Evolutionary conservation across 2,113 vertebrate genomes (phyloP).

Genomic region (Paramormyrops kingsleyae): DNA sequence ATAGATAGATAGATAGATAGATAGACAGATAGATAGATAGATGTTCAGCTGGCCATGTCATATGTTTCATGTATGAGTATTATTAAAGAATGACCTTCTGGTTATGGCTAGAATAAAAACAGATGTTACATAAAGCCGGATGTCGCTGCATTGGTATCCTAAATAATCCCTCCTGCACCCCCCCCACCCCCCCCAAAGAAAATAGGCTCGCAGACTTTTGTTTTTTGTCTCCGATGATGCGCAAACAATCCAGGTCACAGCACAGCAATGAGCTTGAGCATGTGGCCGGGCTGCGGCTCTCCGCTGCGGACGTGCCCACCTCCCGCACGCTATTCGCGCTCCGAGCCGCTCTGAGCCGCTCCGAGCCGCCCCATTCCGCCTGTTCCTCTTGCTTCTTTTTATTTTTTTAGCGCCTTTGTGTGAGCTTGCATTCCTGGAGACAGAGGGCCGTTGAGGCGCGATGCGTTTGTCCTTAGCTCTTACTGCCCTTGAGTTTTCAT

Average conservation of each 20-base stretch:
- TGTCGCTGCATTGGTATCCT: slow-evolving; percentile 51
- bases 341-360: too few relatives aligned
- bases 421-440: slow-evolving; percentile 48
- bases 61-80: neutral
- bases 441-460: slow-evolving; percentile 52
- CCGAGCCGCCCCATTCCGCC: neutral
- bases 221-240: slow-evolving; percentile 60
- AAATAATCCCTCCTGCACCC: slow-evolving; percentile 51
- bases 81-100: slow-evolving; percentile 4
- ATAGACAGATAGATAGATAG: slow-evolving; percentile 15
- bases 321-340: neutral
- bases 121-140: slow-evolving; percentile 46
- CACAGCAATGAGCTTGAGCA: slow-evolving; percentile 58
- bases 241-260: slow-evolving; percentile 68
- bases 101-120: slow-evolving; percentile 38
- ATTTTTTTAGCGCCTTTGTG: slow-evolving; percentile 33
- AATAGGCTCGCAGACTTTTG: slow-evolving; percentile 44
- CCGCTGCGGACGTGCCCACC: slow-evolving; percentile 37
- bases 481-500: slow-evolving; percentile 68
- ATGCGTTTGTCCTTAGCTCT: slow-evolving; percentile 69
- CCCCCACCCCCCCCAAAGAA: slow-evolving; percentile 45
- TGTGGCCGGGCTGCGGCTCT: slow-evolving; percentile 47
- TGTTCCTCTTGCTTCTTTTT: slow-evolving; percentile 16
- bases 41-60: slow-evolving; percentile 32
- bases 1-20: neutral